phyloP scores from a whole-genome alignment of 2,113 vertebrate genomes.

The Anser brachyrhynchus region DNA sequence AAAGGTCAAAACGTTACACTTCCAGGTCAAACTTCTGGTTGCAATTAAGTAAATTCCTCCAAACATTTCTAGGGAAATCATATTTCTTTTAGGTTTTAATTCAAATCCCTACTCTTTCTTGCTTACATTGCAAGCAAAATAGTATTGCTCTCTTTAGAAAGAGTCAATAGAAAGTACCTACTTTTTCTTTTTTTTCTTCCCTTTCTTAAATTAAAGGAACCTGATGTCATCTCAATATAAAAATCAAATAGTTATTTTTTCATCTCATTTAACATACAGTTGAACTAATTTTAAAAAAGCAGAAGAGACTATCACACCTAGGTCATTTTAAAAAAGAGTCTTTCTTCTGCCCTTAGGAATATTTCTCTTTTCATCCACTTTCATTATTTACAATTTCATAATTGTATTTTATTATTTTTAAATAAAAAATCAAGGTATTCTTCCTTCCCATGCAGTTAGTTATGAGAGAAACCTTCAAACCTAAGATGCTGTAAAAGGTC shows the following conservation, averaged over 20 bases:
- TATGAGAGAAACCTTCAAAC: background rate
- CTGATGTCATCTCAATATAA: background rate
- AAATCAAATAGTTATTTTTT: background rate
- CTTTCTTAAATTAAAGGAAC: background rate
- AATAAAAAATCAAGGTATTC: background rate
- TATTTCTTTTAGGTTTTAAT: constrained; percentile 68
- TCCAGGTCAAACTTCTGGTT: constrained; percentile 86
- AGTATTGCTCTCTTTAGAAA: constrained; percentile 44
- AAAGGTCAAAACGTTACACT: constrained; percentile 82
- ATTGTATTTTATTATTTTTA: background rate
- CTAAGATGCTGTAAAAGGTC: background rate
- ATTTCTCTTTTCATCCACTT: background rate
- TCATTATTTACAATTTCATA: background rate
- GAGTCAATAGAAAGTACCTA: background rate
- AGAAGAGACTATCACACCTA: background rate
- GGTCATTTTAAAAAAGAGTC: background rate
- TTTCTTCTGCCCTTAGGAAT: background rate
- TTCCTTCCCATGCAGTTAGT: background rate
- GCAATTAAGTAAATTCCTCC: constrained; percentile 82
- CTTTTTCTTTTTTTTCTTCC: background rate
- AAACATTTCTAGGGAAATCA: constrained; percentile 77
- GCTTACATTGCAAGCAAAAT: constrained; percentile 20
- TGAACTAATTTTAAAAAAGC: background rate
- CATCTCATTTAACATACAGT: background rate
- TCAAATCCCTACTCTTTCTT: constrained; percentile 51